Evolutionary conservation across 1,140 invertebrate species (phyloP).

Genomic region (Pararge aegeria): DNA sequence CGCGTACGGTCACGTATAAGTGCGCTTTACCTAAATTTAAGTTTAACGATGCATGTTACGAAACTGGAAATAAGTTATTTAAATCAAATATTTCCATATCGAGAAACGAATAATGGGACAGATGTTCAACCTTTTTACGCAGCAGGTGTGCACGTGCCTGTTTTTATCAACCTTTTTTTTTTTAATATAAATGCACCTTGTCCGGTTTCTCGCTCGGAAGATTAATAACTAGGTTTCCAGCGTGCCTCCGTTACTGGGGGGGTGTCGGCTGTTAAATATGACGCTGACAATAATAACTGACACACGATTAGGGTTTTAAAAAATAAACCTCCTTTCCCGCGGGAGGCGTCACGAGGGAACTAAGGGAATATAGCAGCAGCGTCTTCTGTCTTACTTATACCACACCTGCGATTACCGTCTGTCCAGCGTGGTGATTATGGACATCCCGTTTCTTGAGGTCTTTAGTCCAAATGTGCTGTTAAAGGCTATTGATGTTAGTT

Average conservation of each 20-base stretch:
- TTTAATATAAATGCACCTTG: constrained; percentile 22
- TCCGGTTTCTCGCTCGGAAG: constrained; percentile 10
- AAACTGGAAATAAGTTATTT: neutral
- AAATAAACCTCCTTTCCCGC: too few species aligned
- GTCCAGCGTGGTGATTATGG: too few species aligned
- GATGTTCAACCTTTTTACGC: constrained; percentile 37
- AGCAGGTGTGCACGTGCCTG: constrained; percentile 60
- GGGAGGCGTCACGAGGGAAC: too few species aligned
- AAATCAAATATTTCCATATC: constrained; percentile 11
- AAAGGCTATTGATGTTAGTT: too few species aligned
- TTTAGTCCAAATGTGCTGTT: too few species aligned
- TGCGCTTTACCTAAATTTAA: neutral
- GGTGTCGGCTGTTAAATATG: too few species aligned
- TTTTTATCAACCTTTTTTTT: constrained; percentile 18
- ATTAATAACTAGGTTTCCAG: constrained; percentile 9
- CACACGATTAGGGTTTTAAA: too few species aligned
- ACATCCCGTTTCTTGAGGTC: too few species aligned
- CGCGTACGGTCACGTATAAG: neutral
- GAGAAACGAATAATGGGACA: constrained; percentile 36
- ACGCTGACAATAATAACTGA: too few species aligned
- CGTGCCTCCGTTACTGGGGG: neutral
- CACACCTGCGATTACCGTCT: too few species aligned
- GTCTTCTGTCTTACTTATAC: too few species aligned
- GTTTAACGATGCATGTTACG: neutral
- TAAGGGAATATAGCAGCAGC: too few species aligned